Evolutionary conservation across 2,113 vertebrate genomes (phyloP), one percentile per base, ranked within the genome.

Genomic region (Atrichornis clamosus): DNA sequence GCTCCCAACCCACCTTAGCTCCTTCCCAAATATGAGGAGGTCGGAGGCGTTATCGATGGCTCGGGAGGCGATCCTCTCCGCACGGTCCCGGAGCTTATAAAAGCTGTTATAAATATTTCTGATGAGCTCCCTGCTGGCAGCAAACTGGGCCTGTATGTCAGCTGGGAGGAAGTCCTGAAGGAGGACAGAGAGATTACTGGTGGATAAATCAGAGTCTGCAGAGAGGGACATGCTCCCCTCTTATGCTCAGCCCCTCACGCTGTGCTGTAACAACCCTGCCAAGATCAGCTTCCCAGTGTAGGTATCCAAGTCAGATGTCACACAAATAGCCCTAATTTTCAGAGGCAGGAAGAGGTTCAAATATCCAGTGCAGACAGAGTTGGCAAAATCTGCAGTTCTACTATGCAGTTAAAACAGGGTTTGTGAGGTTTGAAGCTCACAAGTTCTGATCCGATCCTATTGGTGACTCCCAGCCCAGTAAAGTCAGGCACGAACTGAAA

Each of bases 91-190:
- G 20, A 99, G 98, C 96, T 98, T 99, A 55, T 98, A 98, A 89
- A 99, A 99, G 97, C 99, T 99, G 94, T 98, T 99, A 97, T 99
- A 98, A 97, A 99, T 98, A 81, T 99, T 99, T 42, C 98, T 98
- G 83, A 99, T 99, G 94, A 99, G 97, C 95, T 99, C 99, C 81
- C 99, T 98, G 98, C 99, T 99, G 65, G 98, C 95, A 3, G 98
- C 98, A 88, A 99, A 99, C 94, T 99, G 99, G 41, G 97, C 97
- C 96, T 99, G 99, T 90, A 99, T 98, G 94, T 99, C 99, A 6
- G 98, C 96, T 9, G 99, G 99, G 59, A 99, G 98, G 96, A 99
- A 99, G 89, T 99, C 99, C 99, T 99, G 93, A n/a, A 28, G 53
- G 55, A 59, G n/a, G 2, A 24, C 8, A 35, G 33, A 65, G 35